Base-by-base conservation (phyloP, 2,888 invertebrate genomes). In the Ophion costatus region DNA sequence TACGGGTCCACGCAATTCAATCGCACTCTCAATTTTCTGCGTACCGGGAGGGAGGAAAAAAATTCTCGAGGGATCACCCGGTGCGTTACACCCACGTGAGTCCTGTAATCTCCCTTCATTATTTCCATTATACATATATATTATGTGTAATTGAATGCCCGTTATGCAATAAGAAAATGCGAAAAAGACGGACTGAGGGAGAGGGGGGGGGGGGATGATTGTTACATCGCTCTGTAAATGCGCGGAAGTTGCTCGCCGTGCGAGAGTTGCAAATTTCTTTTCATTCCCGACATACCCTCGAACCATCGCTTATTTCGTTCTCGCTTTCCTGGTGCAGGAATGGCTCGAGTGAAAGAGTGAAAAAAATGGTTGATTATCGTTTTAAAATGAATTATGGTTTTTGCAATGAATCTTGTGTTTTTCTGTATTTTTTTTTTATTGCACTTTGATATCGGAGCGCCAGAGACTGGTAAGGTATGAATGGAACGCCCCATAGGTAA, bases 251-350 rank as follows among this genome's bases (percentile, higher is more conserved):
- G 42, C 56, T 66, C 42, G 64, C 67, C 82, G 82, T 85, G 85
- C 83, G 85, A 85, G 79, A 85, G 80, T 82, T 85, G 80, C 85
- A 80, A 82, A 85, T 81, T 77, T 84, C 82, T 85, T 85, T 85
- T 80, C 74, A 70, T 76, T 82, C 79, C 79, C 82, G 51, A 64
- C 79, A 76, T 74, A 79, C 80, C 82, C 83, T 83, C 78, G 66
- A 80, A 82, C 76, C 67, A 82, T 81, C 76, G 78, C 67, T 38
- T 78, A 59, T 82, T 82, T 79, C 75, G 69, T 73, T 76, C 79
- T 85, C 80, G 71, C 73, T 80, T 59, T 66, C n/a, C 59, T 17
- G 17, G 70, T 78, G 14, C 14, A 42, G 33, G 61, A 61, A 51
- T 20, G 38, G 51, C 45, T 75, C 33, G 69, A 38, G 51, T 67